Conservation (phyloP, 92 coral and sea anemone genomes). For the Hydrozoanthus gracilis region DNA sequence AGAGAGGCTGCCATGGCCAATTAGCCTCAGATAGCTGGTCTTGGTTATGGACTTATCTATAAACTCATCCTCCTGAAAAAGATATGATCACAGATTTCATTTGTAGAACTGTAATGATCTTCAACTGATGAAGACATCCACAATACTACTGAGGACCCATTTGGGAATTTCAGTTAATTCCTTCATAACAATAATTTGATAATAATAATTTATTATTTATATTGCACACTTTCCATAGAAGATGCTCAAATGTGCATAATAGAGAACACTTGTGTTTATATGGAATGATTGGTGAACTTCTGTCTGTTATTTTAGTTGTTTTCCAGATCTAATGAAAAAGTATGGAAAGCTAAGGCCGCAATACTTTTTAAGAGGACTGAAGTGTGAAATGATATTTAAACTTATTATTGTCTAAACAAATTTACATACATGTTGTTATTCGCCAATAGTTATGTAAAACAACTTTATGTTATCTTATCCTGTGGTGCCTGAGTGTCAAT, state of each 20-base stretch:
- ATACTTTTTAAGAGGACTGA: neutral
- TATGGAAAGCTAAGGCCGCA: conserved; percentile 11
- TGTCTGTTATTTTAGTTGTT: conserved; percentile 1
- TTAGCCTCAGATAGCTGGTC: conserved; percentile 28
- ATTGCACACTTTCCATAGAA: no score
- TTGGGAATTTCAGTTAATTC: neutral
- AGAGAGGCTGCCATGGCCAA: neutral
- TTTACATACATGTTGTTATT: conserved; percentile 5
- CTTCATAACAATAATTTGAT: neutral
- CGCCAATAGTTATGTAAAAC: neutral
- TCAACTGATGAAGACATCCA: conserved; percentile 16
- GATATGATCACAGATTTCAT: neutral
- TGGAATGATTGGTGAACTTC: conserved; percentile 13
- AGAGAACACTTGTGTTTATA: conserved; percentile 16
- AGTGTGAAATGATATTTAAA: conserved; percentile 11
- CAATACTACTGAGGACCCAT: conserved; percentile 21
- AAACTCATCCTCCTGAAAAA: conserved; percentile 47
- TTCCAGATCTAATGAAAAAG: neutral
- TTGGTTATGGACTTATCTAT: conserved; percentile 44
- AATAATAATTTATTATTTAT: no score
- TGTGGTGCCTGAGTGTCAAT: neutral
- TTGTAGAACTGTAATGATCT: conserved; percentile 15
- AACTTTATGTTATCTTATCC: neutral
- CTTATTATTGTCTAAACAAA: conserved; percentile 3
- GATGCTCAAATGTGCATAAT: no score